Conservation (phyloP, 2,113 vertebrate genomes). For the Rhinichthys klamathensis region DNA sequence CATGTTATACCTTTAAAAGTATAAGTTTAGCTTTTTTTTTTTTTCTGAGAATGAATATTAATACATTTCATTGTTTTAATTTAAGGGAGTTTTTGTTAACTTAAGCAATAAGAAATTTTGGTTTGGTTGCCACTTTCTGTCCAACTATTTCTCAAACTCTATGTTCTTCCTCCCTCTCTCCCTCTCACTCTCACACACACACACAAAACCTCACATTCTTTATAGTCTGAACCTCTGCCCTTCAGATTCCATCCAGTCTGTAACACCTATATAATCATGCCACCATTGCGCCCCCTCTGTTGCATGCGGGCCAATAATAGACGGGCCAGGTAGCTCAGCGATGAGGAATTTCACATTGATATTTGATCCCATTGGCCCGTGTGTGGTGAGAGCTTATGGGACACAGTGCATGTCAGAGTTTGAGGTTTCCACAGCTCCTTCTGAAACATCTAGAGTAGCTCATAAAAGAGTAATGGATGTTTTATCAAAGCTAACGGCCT, state of each 20-base stretch:
- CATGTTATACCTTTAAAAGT: too few species aligned
- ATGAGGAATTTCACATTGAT: slow-evolving; percentile 76
- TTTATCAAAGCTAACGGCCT: slow-evolving; percentile 49
- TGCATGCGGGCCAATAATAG: slow-evolving; percentile 67
- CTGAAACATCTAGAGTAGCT: slow-evolving; percentile 13
- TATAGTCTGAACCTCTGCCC: slow-evolving; percentile 31
- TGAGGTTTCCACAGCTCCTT: slow-evolving; percentile 10
- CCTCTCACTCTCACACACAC: not conserved
- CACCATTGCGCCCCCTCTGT: slow-evolving; percentile 48
- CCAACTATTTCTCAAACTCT: not conserved
- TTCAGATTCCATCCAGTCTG: slow-evolving; percentile 56
- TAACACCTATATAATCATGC: slow-evolving; percentile 64
- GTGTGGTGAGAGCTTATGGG: slow-evolving; percentile 63
- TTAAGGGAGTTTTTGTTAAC: too few species aligned
- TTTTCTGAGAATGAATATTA: not conserved
- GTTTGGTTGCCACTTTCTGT: too few species aligned
- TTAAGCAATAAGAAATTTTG: too few species aligned
- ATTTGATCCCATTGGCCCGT: slow-evolving; percentile 45
- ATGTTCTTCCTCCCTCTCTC: not conserved
- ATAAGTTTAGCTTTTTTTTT: too few species aligned
- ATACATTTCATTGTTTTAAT: not conserved
- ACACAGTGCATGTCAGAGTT: slow-evolving; percentile 59
- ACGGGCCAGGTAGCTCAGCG: slow-evolving; percentile 71
- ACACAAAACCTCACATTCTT: slow-evolving; percentile 26
- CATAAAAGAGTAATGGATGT: slow-evolving; percentile 44